Evolutionary conservation across 2,113 vertebrate genomes (phyloP), one percentile per base, ranked within the genome.

Genomic region (Myxocyprinus asiaticus): DNA sequence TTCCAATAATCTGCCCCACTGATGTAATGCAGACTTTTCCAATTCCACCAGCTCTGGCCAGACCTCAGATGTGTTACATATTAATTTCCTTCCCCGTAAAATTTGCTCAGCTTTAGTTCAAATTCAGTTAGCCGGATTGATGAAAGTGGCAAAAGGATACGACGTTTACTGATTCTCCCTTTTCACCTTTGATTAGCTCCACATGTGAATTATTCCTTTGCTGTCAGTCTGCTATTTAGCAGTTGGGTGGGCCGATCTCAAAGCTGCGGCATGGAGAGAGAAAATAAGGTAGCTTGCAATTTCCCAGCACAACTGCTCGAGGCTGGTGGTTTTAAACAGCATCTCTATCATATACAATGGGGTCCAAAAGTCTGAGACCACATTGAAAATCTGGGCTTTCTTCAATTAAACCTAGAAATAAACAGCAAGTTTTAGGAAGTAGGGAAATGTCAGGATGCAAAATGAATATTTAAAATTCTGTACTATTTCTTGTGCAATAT

Each of bases 181-280:
- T 95, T 97, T 98, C 96, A 98, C 95, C 96, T 97, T 96, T 95
- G 95, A 99, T 99, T 99, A 99, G 95, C 94, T 96, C 95, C 93
- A 94, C 93, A 91, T 85, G 85, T 90, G 90, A 93, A 92, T 92
- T 91, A 92, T 92, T 92, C 93, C 89, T 91, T 88, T 91, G 93
- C 94, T 95, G 95, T 95, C 97, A 96, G 92, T 72, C 93, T 92
- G 83, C 95, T 92, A 92, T 94, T 95, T 94, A 91, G 0, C 66
- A 84, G 92, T 91, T 80, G 81, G 86, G 88, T 78, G 89, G 78
- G 90, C 88, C 84, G 85, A 88, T 90, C 86, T 89, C 87, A 78
- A 83, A 90, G 77, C 67, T 66, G 43, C 15, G 48, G 64, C 80
- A 59, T 8, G 67, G 47, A 77, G 76, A 83, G 76, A 63, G 76